A percentile compares a stretch with the other conserved stretches of the same genome.
phyloP scores from a whole-genome alignment of 2,113 vertebrate species.

The Pachypanchax playfairii region DNA sequence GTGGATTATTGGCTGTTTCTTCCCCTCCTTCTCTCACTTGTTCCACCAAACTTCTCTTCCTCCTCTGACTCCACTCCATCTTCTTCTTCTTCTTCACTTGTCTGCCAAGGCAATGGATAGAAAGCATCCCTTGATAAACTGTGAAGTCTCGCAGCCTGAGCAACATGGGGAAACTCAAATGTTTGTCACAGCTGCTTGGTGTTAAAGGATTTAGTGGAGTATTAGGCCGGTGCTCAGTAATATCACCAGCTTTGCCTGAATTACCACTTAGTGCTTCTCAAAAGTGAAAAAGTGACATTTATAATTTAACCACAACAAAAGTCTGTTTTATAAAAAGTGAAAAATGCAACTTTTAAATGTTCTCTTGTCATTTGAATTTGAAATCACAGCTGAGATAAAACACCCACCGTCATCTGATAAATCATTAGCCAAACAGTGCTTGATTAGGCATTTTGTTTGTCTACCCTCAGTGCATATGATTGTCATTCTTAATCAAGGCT shows the following conservation, averaged over 20 bases:
- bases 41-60: constrained; percentile 39
- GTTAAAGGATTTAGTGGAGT: constrained; percentile 57
- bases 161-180: constrained; percentile 49
- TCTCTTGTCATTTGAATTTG: constrained; percentile 56
- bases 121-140: constrained; percentile 56
- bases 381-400: constrained; percentile 63
- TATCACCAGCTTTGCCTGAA: constrained; percentile 40
- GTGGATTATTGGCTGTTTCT: constrained; percentile 64
- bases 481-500: constrained; percentile 63
- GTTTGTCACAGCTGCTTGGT: constrained; percentile 63
- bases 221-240: constrained; percentile 48
- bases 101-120: constrained; percentile 57
- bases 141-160: constrained; percentile 35
- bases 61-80: constrained; percentile 42
- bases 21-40: constrained; percentile 20
- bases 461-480: constrained; percentile 49
- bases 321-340: background rate
- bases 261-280: constrained; percentile 9
- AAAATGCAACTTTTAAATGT: constrained; percentile 48
- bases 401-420: constrained; percentile 40
- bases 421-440: constrained; percentile 48
- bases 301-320: background rate
- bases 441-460: constrained; percentile 63
- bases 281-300: constrained; percentile 4
- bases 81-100: constrained; percentile 37